Evolutionary conservation across 1,140 invertebrate genomes (phyloP).

Genomic region (Aphis craccivora): DNA sequence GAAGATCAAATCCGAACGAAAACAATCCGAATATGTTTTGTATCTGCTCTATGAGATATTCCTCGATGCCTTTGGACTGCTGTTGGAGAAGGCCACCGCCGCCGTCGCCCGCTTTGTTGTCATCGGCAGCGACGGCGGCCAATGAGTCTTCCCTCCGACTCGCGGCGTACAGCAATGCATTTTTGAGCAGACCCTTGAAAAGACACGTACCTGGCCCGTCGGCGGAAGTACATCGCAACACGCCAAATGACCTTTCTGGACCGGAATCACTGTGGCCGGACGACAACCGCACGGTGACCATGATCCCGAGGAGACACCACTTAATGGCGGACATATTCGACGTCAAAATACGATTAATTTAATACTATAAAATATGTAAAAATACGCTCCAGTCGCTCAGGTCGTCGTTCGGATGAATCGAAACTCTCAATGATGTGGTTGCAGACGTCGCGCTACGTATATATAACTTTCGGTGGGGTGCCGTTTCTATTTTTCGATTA

Average conservation of each 20-base stretch:
- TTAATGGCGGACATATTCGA: neutral
- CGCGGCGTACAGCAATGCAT: neutral
- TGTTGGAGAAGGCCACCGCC: neutral
- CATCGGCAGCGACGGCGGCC: too few relatives aligned
- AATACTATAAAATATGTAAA: neutral
- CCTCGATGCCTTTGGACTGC: slow-evolving; percentile 43
- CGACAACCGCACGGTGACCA: neutral
- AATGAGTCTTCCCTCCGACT: neutral
- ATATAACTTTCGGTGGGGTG: slow-evolving; percentile 33
- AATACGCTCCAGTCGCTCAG: neutral
- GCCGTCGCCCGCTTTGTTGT: neutral
- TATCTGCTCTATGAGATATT: neutral
- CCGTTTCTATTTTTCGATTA: neutral
- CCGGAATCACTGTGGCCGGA: neutral
- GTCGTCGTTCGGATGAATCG: neutral
- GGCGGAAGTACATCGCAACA: neutral
- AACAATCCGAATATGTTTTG: slow-evolving; percentile 23
- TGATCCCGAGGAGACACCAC: neutral
- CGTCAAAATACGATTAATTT: neutral
- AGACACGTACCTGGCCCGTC: neutral
- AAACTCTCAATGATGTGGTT: neutral
- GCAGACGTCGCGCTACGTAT: neutral
- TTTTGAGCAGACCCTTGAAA: slow-evolving; percentile 8
- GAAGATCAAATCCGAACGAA: slow-evolving; percentile 33
- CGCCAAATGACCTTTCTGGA: neutral